Percentiles rank a stretch among this genome's conserved stretches.
Evolutionary conservation across 2,888 invertebrate genomes (phyloP).

Genomic region (Lochmaea capreae): DNA sequence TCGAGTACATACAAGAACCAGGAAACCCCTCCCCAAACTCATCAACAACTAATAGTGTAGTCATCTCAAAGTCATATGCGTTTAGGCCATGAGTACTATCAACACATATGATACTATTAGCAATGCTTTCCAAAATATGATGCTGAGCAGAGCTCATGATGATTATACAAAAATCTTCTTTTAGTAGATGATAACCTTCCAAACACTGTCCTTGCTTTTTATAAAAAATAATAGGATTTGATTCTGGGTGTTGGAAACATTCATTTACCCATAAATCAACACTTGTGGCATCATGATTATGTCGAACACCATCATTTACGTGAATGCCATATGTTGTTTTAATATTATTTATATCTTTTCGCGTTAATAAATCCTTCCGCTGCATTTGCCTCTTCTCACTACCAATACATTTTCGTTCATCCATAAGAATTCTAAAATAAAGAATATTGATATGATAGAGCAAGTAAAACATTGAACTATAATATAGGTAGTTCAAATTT

Average conservation of each 20-base stretch:
- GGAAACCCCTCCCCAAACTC: conserved; percentile 30
- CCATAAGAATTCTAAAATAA: no score
- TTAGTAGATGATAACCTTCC: no score
- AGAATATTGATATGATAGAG: no score
- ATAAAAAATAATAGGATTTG: no score
- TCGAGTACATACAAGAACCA: conserved; percentile 27
- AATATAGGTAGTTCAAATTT: no score
- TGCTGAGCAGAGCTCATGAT: no score
- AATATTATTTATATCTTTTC: background rate
- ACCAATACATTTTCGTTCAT: background rate
- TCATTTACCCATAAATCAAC: conserved; percentile 1
- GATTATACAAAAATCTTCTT: no score
- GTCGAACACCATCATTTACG: conserved; percentile 4
- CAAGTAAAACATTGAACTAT: no score
- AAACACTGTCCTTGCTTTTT: no score
- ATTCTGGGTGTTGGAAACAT: background rate
- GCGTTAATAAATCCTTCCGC: conserved; percentile 1
- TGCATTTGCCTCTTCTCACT: conserved; percentile 4
- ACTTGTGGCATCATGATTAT: conserved; percentile 1
- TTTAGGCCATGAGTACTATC: conserved; percentile 27
- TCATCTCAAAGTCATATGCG: conserved; percentile 27
- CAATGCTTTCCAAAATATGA: conserved; percentile 5
- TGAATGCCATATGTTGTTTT: conserved; percentile 2
- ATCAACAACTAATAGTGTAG: conserved; percentile 31
- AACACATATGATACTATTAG: conserved; percentile 26